phyloP scores from a whole-genome alignment of 2,797 vertebrate genomes.

The Manis pentadactyla region DNA sequence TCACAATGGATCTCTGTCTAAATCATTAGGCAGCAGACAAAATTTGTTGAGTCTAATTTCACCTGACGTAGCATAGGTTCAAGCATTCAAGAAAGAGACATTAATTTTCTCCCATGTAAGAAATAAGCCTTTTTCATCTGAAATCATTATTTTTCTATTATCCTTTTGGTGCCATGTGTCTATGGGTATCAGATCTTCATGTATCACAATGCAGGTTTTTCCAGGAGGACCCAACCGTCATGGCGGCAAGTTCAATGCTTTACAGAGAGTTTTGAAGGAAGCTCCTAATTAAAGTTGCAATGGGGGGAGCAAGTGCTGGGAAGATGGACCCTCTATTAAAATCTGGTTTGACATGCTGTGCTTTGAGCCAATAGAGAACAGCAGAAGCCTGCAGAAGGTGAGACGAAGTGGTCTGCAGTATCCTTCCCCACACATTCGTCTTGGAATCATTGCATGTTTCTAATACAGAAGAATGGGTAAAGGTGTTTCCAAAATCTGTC shows the following conservation, averaged over 20 bases:
- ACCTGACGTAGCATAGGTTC: background rate
- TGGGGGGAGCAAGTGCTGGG: background rate
- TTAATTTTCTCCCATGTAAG: background rate
- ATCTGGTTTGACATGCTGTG: background rate
- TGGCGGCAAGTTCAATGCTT: background rate
- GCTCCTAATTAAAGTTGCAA: background rate
- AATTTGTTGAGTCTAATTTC: background rate
- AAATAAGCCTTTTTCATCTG: background rate
- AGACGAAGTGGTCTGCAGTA: background rate
- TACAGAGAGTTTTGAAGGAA: background rate
- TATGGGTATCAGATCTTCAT: background rate
- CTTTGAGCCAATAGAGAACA: background rate
- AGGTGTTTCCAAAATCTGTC: background rate
- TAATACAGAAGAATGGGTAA: background rate
- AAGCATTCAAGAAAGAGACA: background rate
- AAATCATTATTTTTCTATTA: background rate
- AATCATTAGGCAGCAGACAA: background rate
- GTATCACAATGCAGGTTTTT: background rate
- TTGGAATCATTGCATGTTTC: background rate
- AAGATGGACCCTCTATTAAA: fast-evolving
- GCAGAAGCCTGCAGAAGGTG: background rate
- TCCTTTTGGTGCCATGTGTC: fast-evolving
- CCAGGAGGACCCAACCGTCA: background rate
- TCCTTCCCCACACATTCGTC: background rate
- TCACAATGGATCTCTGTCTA: too few relatives aligned